These are phyloP conservation scores for Biston betularia DNA, from an alignment of 2,888 invertebrate genomes.

Conservation along the genomic window DNA sequence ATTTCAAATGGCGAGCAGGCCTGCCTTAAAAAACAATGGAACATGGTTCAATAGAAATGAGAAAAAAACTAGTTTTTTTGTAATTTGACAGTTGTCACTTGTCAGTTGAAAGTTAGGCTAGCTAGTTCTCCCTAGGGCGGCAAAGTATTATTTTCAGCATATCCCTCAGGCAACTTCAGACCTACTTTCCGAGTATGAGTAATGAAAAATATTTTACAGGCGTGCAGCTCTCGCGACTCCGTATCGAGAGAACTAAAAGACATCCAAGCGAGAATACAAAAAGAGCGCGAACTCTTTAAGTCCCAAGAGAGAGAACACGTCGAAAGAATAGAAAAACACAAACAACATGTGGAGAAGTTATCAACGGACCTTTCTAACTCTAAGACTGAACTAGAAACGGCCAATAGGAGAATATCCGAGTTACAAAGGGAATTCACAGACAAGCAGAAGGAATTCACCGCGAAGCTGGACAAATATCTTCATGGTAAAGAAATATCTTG, in stretches of 20 bases:
- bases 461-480: slow-evolving; percentile 74
- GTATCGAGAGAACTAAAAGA: slow-evolving; percentile 85
- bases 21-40: too few species aligned
- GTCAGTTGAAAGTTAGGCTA: too few species aligned
- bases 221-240: slow-evolving; percentile 87
- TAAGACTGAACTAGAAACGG: slow-evolving; percentile 83
- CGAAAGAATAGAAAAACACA: slow-evolving; percentile 82
- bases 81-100: too few species aligned
- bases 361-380: slow-evolving; percentile 76
- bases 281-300: slow-evolving; percentile 71
- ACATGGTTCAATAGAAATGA: too few species aligned
- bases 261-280: slow-evolving; percentile 72
- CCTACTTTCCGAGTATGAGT: too few species aligned
- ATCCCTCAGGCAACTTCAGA: too few species aligned
- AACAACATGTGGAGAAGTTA: slow-evolving; percentile 81
- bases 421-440: slow-evolving; percentile 83
- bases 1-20: too few species aligned
- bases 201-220: slow-evolving; percentile 72
- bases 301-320: slow-evolving; percentile 76
- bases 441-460: slow-evolving; percentile 81
- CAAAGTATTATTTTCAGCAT: too few species aligned
- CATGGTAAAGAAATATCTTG: slow-evolving; percentile 58
- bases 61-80: too few species aligned
- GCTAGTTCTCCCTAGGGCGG: too few species aligned
- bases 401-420: slow-evolving; percentile 85